Conservation (phyloP, 2,113 vertebrate species). For the Motacilla alba region DNA sequence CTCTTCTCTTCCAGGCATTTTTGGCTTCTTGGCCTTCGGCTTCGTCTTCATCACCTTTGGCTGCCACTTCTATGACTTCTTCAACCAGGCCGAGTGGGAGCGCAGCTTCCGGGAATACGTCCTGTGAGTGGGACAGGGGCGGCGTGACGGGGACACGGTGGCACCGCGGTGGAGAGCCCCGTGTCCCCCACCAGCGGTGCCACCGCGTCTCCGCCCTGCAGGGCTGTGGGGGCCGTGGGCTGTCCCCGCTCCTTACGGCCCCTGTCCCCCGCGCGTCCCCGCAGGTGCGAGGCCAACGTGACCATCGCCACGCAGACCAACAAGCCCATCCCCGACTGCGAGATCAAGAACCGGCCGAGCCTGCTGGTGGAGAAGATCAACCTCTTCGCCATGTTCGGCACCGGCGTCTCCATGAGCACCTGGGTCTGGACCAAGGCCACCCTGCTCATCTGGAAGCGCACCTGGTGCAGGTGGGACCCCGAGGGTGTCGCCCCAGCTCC, state of each 20-base stretch:
- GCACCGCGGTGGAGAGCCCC: fast-evolving
- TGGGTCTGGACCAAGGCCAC: conserved; percentile 99
- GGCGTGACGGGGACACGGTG: fast-evolving
- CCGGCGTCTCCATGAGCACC: conserved; percentile 96
- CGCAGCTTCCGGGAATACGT: conserved; percentile 96
- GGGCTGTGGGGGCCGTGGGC: fast-evolving
- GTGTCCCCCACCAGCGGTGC: fast-evolving
- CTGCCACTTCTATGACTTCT: conserved; percentile 99
- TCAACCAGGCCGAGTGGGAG: conserved; percentile 98
- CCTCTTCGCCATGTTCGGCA: conserved; percentile 98
- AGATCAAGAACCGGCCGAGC: conserved; percentile 95
- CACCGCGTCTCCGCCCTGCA: fast-evolving
- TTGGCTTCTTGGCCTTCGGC: conserved; percentile 94
- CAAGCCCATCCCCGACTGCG: conserved; percentile 91
- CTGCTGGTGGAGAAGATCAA: conserved; percentile 98
- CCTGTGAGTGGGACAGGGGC: conserved; percentile 76
- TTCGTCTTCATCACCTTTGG: conserved; percentile 97
- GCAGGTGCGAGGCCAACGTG: conserved; percentile 94
- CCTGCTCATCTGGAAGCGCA: conserved; percentile 95
- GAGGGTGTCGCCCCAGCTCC: not conserved
- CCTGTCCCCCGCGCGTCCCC: fast-evolving
- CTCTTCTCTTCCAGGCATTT: conserved; percentile 81
- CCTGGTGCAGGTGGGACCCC: conserved; percentile 88
- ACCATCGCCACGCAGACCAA: conserved; percentile 94
- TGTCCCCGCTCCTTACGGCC: fast-evolving